These are phyloP conservation scores for Craseonycteris thonglongyai DNA, from an alignment of 2,113 vertebrate genomes.

Conservation along the genomic window DNA sequence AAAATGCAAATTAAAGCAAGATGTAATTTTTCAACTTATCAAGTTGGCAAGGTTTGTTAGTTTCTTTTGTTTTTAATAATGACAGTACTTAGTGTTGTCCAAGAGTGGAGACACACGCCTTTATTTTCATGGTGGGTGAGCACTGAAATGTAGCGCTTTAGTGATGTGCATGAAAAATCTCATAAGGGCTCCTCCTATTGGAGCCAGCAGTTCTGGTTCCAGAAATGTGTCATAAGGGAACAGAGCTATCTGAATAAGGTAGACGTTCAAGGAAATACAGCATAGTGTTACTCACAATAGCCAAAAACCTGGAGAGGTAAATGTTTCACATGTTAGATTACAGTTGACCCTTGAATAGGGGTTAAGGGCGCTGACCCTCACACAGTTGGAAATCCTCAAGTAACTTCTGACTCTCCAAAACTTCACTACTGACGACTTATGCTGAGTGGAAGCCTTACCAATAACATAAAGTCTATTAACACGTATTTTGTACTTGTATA, in stretches of 20 bases:
- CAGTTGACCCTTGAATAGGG: not conserved
- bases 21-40: not conserved
- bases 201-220: not conserved
- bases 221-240: constrained; percentile 5
- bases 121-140: not conserved
- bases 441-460: not conserved
- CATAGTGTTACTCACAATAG: not conserved
- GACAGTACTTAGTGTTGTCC: not conserved
- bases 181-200: not conserved
- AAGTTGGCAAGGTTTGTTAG: not conserved
- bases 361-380: too few relatives aligned
- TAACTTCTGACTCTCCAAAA: not conserved
- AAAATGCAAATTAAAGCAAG: not conserved
- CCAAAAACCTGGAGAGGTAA: not conserved
- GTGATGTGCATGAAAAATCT: not conserved
- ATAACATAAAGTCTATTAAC: not conserved
- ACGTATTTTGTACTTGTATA: not conserved
- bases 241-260: not conserved
- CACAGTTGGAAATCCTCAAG: not conserved
- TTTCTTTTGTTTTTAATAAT: constrained; percentile 1
- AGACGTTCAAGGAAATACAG: not conserved
- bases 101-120: not conserved
- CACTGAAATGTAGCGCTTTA: not conserved
- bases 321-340: not conserved
- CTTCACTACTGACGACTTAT: not conserved